phyloP scores from a whole-genome alignment of 2,113 vertebrate species.

The Rutilus rutilus region DNA sequence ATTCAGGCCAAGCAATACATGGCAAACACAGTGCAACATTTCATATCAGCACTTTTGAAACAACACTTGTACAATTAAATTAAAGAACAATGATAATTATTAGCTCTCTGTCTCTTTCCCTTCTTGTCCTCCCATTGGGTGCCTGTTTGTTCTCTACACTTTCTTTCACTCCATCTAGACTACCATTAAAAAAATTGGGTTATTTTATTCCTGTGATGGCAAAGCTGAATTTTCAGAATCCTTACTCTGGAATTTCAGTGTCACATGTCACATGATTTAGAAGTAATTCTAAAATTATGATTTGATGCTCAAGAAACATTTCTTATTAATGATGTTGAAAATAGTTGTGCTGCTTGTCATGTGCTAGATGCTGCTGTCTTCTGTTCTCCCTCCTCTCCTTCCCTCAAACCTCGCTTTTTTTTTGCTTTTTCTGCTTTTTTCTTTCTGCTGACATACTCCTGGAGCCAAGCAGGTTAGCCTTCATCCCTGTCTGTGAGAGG shows the following conservation, averaged over 20 bases:
- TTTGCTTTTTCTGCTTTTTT: not conserved
- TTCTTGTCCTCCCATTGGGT: not conserved
- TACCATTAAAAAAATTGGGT: not conserved
- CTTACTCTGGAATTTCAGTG: not conserved
- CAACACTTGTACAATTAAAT: not conserved
- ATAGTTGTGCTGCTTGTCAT: not conserved
- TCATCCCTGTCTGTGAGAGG: not conserved
- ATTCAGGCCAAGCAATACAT: not conserved
- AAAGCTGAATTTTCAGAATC: not conserved
- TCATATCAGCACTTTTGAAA: not conserved
- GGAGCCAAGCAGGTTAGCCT: constrained; percentile 29
- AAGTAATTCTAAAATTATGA: not conserved
- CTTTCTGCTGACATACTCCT: not conserved
- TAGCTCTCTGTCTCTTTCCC: not conserved
- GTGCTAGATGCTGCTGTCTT: not conserved
- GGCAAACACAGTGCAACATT: not conserved
- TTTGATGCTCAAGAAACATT: not conserved
- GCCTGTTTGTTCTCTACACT: not conserved
- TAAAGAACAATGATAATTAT: not conserved
- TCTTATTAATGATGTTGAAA: not conserved
- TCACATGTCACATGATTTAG: not conserved
- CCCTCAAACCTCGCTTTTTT: not conserved
- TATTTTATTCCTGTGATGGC: not conserved
- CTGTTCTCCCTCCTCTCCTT: not conserved
- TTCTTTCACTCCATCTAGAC: not conserved